These are phyloP conservation scores for Brachylomia viminalis DNA, from an alignment of 2,888 invertebrate species.

Conservation along the genomic window DNA sequence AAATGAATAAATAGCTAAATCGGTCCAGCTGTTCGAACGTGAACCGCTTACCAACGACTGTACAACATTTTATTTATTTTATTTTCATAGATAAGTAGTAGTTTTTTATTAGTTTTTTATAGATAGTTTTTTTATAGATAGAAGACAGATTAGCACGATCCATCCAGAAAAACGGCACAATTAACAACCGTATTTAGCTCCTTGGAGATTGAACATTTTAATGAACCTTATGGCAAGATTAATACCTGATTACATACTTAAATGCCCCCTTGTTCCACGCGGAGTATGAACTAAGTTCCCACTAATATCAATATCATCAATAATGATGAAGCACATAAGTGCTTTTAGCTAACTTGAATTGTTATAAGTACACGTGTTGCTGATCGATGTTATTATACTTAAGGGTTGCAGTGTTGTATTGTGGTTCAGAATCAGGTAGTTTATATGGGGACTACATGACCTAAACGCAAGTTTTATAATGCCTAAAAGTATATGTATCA, in stretches of 20 bases:
- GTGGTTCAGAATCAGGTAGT: background rate
- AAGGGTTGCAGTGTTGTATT: conserved; percentile 15
- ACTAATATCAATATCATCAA: conserved; percentile 58
- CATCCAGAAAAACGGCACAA: conserved; percentile 12
- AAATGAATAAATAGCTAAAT: background rate
- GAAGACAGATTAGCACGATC: background rate
- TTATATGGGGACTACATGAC: too few species aligned
- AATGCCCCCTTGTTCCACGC: conserved; percentile 43
- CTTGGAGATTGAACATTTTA: conserved; percentile 17
- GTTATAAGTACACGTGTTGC: conserved; percentile 40
- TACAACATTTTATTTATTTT: too few species aligned
- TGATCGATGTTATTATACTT: conserved; percentile 46
- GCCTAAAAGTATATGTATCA: too few species aligned
- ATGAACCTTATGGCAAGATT: conserved; percentile 42
- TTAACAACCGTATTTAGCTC: background rate
- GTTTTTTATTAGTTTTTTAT: too few species aligned
- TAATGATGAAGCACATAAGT: too few species aligned
- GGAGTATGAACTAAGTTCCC: conserved; percentile 40
- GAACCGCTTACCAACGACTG: background rate
- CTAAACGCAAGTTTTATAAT: too few species aligned
- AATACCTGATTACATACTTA: conserved; percentile 34
- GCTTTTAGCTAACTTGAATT: conserved; percentile 43
- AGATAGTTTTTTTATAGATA: too few species aligned
- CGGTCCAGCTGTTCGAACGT: background rate
- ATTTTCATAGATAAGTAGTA: too few species aligned